Base-by-base conservation (phyloP, 2,888 invertebrate species). In the Drosophila meridionalis region DNA sequence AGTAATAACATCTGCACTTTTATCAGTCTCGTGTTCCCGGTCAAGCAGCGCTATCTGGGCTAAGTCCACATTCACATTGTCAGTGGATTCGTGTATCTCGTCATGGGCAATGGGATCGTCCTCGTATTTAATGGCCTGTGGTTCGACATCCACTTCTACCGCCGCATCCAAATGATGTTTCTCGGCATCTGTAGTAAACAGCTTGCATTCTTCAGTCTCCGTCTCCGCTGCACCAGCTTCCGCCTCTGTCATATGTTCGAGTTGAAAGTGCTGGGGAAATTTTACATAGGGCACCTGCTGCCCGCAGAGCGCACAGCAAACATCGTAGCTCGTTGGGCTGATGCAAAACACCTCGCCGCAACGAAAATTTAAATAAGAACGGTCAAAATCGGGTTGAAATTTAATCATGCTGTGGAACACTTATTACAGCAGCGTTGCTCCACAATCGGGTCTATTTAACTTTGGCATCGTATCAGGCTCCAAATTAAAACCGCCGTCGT, bases 301-400 rank as follows among this genome's bases (percentile, higher is more conserved):
- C 8, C 79, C 80, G 57, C 92, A 92, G 4, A 91, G 57, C 36
- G 86, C 80, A 48, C 92, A 92, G 59, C 82, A 80, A 3, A 92
- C 83, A 69, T 84, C 78, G 62, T 89, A 92, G 53, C 69, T 81
- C 2, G 73, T 66, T 11, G 92, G 83, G 4, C 89, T 80, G 20
- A 83, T 67, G 53, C 86, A 92, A 7, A 83, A 76, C 2, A 92
- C 85, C 60, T 92, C 92, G 12, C 92, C 92, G 60, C 92, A 92
- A 57, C 90, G 90, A 20, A 90, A 82, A 56, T 91, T 91, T 20
- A 81, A 76, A 64, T 74, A 86, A 26, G 70, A 40, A 14, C 43
- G 64, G 38, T 20, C 32, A 6, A 63, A 66, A 9, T 62, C 67
- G 50, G 73, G 71, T 48, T 82, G 73, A 60, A 90, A 58, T 82